phyloP scores from a whole-genome alignment of 2,113 vertebrate genomes.

The Macquaria ambigua region DNA sequence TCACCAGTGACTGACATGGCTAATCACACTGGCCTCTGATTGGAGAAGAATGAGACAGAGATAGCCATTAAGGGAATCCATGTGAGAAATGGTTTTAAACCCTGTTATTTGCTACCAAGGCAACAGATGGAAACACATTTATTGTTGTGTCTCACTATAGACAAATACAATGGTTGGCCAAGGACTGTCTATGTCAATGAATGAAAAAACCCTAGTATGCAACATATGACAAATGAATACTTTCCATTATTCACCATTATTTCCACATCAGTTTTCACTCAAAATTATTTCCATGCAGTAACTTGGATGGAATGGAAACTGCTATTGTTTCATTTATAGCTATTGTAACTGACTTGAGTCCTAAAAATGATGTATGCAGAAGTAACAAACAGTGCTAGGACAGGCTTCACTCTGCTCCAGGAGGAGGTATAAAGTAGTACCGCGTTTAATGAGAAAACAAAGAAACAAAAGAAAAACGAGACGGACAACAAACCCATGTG shows the following conservation, averaged over 20 bases:
- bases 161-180: slow-evolving; percentile 51
- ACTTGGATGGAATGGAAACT: neutral
- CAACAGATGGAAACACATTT: slow-evolving; percentile 79
- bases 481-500: slow-evolving; percentile 67
- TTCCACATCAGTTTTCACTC: neutral
- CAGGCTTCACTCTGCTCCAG: slow-evolving; percentile 26
- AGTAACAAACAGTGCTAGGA: neutral
- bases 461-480: slow-evolving; percentile 75
- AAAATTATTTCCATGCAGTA: slow-evolving; percentile 1
- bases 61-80: slow-evolving; percentile 78
- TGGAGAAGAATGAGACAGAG: slow-evolving; percentile 77
- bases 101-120: slow-evolving; percentile 85
- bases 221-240: slow-evolving; percentile 27
- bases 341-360: slow-evolving; percentile 7
- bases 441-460: slow-evolving; percentile 67
- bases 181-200: slow-evolving; percentile 33
- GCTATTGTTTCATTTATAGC: slow-evolving; percentile 23
- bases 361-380: slow-evolving; percentile 16
- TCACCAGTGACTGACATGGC: slow-evolving; percentile 75
- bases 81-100: slow-evolving; percentile 76
- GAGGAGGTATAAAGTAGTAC: slow-evolving; percentile 49
- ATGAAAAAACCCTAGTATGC: slow-evolving; percentile 9
- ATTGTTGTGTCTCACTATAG: slow-evolving; percentile 54
- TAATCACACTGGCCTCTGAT: slow-evolving; percentile 78
- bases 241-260: slow-evolving; percentile 15